Conservation (phyloP, 2,888 invertebrate genomes). For the Periphyllus acericola region DNA sequence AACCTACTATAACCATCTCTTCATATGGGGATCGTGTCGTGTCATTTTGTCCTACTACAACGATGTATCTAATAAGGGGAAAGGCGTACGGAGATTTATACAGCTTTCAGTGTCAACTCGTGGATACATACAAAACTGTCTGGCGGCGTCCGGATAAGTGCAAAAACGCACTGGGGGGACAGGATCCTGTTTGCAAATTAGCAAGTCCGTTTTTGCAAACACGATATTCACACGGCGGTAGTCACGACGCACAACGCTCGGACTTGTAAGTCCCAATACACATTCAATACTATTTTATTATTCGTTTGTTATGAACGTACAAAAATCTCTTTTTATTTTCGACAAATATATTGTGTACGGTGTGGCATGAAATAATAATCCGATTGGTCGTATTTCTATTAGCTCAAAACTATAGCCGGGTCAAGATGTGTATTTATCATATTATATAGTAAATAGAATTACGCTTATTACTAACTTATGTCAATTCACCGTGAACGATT, state of each 20-base stretch:
- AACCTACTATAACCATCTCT: constrained; percentile 10
- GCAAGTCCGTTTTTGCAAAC: constrained; percentile 54
- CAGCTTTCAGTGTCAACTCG: constrained; percentile 54
- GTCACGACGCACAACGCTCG: constrained; percentile 31
- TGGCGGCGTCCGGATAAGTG: constrained; percentile 54
- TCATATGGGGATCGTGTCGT: constrained; percentile 21
- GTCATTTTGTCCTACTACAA: constrained; percentile 37
- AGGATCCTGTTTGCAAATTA: constrained; percentile 60
- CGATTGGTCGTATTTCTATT: not conserved
- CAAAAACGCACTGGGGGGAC: constrained; percentile 49
- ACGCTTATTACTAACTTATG: not conserved
- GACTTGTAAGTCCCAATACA: constrained; percentile 30
- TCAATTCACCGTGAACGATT: not conserved
- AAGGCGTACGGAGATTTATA: constrained; percentile 39
- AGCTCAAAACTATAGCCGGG: not conserved
- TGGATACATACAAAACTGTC: constrained; percentile 43
- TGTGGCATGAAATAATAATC: not conserved
- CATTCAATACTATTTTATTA: not conserved
- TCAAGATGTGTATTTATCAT: not conserved
- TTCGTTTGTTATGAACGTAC: not conserved
- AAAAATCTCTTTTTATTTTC: not conserved
- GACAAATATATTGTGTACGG: not conserved
- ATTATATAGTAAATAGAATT: not conserved
- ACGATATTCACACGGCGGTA: constrained; percentile 39
- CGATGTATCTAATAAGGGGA: constrained; percentile 29